Evolutionary conservation across 64 coral and sea anemone genomes (phyloP), one percentile per base, ranked within the genome.

Genomic region (Hydrozoanthus tunicans): DNA sequence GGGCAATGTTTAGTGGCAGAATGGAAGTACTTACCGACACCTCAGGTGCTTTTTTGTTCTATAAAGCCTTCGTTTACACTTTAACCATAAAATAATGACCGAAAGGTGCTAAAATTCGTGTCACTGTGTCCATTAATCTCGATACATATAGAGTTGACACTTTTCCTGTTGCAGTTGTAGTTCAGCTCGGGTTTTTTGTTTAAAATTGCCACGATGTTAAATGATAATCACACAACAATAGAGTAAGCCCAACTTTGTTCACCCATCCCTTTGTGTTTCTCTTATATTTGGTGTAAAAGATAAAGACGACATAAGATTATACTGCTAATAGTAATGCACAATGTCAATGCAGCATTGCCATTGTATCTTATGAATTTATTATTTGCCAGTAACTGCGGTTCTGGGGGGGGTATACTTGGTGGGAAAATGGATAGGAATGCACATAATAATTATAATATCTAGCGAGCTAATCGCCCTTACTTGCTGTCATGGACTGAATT

Each of bases 11-110:
- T 64, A 99, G 97, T 81, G 97, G 97, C 4, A 56, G 97, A 94
- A 95, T 99, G 97, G 97, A 99, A 83, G 97, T 99, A 56, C 79
- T 99, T 61, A 99, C 97, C 4, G 97, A 99, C 27, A 99, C 92
- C 25, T 94, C 95, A 83, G 97, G 97, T 99, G 92, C 55, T 51
- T 58, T 5, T 73, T 73, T 43, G 12, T 73, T 74, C 7, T 65
- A 53, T 53, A 17, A 6, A 62, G 9, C 15, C 7, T 79, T 17
- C 64, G 7, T 52, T 79, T 3, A 90, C 62, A 64, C 5, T 24
- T 15, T 53, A 20, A 61, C 17, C 12, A 3, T 26, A 62, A 13
- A 90, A 52, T 4, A 43, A 77, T 59, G 51, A 63, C 9, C 3
- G 55, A 58, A 75, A 10, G 58, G 9, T 11, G 79, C 51, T 9